Base-by-base conservation (phyloP, 2,888 invertebrate species). In the Glaucopsyche alexis region DNA sequence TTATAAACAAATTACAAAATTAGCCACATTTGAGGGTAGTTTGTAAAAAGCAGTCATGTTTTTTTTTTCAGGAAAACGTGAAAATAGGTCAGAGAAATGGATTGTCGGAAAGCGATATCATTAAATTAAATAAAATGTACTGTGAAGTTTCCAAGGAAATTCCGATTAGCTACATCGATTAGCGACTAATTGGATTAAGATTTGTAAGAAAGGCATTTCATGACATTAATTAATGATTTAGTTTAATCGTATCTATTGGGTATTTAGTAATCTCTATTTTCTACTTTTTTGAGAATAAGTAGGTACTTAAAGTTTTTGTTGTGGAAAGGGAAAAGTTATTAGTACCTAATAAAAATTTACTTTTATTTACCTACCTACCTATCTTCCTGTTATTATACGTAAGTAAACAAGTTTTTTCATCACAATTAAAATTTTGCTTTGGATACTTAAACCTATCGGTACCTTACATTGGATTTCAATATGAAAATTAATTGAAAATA, bases 111-210 rank as follows among this genome's bases (percentile, higher is more conserved):
- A 85, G 85, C 49, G 92, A 93, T 77, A 80, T 91, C 73, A 40
- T 81, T 29, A 93, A 93, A 76, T 76, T 92, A 38, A 89, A 87
- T 71, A 89, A 81, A 83, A 92, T 92, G 92, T 92, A 92, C 75
- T 92, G 91, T 74, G 77, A 78, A 50, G 80, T 82, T 73, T 74
- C 75, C n/a, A 77, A 80, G 71, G 79, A 74, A 74, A 80, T 77
- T 73, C 76, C 72, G 55, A 70, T 75, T 40, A 75, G 74, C 72
- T 73, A 74, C 52, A 71, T 77, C 40, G 14, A 73, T 67, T 71
- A 66, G 69, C 74, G 13, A 38, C 3, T 60, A 60, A 38, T 60
- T 60, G 13, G 29, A 60, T 60, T 60, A 60, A 60, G 7, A 60
- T 60, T 60, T 60, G 60, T 60, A 60, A 60, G 9, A 55, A 5